Base-by-base conservation (phyloP, 2,113 vertebrate species). In the Anhinga rufa region DNA sequence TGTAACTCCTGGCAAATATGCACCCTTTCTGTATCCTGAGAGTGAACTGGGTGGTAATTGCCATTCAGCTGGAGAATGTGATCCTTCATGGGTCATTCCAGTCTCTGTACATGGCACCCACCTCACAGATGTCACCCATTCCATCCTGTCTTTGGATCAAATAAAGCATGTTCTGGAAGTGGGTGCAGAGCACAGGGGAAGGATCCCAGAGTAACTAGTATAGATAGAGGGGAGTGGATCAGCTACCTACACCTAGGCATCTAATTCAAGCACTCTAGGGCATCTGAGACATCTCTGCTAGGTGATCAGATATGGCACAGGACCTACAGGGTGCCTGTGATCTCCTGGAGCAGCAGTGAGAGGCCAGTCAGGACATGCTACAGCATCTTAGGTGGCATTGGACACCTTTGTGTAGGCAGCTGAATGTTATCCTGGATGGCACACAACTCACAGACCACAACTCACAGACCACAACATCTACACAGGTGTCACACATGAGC, bases 111-210 rank as follows among this genome's bases (percentile, higher is more conserved):
- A 9, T 51, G 72, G 22, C 32, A 70, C 46, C 9, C 25, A 17
- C 9, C 8, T 69, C 79, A 61, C 46, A 80, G 61, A 15, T 69
- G 36, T 2, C 54, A 66, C 51, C 16, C 26, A 40, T 42, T 25
- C 18, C 18, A 14, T 38, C 19, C 44, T 52, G 10, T 29, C 75
- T 58, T 88, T 4, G 3, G 10, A 25, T 0, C 2, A 0, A 32
- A 20, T 60, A 51, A 60, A 85, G 26, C 32, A 26, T n/a, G 20
- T 28, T 25, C 46, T 87, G 36, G 25, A 38, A 81, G 6, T 6
- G 46, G 16, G 31, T 94, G 42, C 29, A 92, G 57, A 70, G n/a
- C 22, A 55, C 48, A 48, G 24, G 74, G 19, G 52, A 69, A 36
- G 12, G 48, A 26, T 29, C 5, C 4, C 46, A 78, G 46, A 78